Percentiles rank a stretch among this genome's conserved stretches.
phyloP scores from a whole-genome alignment of 2,888 invertebrate species.

The Apamea crenata region DNA sequence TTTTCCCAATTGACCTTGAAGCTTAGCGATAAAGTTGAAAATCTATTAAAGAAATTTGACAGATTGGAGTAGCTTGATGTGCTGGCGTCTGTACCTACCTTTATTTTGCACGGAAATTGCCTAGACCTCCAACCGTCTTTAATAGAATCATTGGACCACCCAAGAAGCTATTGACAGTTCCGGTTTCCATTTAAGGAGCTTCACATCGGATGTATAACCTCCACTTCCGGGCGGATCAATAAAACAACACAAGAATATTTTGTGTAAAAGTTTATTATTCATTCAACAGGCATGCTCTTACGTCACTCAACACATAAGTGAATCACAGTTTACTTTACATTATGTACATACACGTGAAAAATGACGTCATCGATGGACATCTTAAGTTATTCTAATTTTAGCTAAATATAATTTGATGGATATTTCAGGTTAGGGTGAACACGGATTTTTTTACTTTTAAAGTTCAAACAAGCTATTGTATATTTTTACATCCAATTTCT shows the following conservation, averaged over 20 bases:
- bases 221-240: slow-evolving; percentile 33
- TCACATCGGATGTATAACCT: slow-evolving; percentile 23
- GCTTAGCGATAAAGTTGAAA: no score
- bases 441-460: neutral
- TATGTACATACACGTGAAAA: slow-evolving; percentile 62
- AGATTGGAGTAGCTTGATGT: no score
- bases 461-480: neutral
- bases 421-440: neutral
- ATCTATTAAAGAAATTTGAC: no score
- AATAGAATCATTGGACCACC: slow-evolving; percentile 28
- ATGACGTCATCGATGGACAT: slow-evolving; percentile 49
- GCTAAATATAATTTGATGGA: slow-evolving; percentile 10
- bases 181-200: slow-evolving; percentile 17
- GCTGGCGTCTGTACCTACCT: no score
- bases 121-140: neutral
- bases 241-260: slow-evolving; percentile 44
- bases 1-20: no score
- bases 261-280: slow-evolving; percentile 72
- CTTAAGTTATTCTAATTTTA: slow-evolving; percentile 23
- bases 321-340: slow-evolving; percentile 73
- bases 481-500: neutral
- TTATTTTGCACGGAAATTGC: neutral
- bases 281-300: slow-evolving; percentile 69
- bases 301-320: slow-evolving; percentile 53
- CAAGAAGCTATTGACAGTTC: slow-evolving; percentile 2